Base-by-base conservation (phyloP, 2,888 invertebrate species). In the Timema podura region DNA sequence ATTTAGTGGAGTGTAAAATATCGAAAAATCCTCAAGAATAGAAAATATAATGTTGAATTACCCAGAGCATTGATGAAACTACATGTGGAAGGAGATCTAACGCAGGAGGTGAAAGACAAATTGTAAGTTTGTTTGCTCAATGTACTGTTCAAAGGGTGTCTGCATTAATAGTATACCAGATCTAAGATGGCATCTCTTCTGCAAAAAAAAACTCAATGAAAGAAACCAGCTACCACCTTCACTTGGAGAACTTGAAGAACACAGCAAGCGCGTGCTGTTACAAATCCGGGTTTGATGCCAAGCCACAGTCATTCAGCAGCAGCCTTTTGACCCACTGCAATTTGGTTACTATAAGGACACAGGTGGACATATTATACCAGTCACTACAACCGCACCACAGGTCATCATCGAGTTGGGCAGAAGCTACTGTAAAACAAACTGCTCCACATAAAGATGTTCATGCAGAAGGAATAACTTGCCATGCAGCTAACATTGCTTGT, bases 401-500 rank as follows among this genome's bases (percentile, higher is more conserved):
- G n/a, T 0, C 57, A 57, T n/a, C n/a, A n/a, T n/a, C n/a, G n/a
- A n/a, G n/a, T n/a, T 57, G 57, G 57, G 10, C 57, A 57, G 13
- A 57, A n/a, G 15, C n/a, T n/a, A 57, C 8, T 57, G 57, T 30
- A 57, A 57, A n/a, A n/a, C n/a, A n/a, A n/a, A n/a, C n/a, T n/a
- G n/a, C n/a, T n/a, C n/a, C n/a, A n/a, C n/a, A n/a, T 30, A 57
- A 16, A 57, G 57, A 57, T 57, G 57, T 57, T 57, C n/a, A 57
- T n/a, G 0, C 57, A n/a, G 57, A n/a, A 57, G 30, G 5, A n/a
- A 13, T n/a, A 57, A 13, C 15, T 9, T 57, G n/a, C 57, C 54
- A 10, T 54, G 54, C 54, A 54, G 54, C 16, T 5, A 54, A 15
- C 54, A n/a, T 8, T 57, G 57, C 57, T 9, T 57, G 57, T 57